Percentiles rank a stretch among this genome's conserved stretches.
Conservation (phyloP, 1,140 invertebrate species). For the Leptopilina clavipes region DNA sequence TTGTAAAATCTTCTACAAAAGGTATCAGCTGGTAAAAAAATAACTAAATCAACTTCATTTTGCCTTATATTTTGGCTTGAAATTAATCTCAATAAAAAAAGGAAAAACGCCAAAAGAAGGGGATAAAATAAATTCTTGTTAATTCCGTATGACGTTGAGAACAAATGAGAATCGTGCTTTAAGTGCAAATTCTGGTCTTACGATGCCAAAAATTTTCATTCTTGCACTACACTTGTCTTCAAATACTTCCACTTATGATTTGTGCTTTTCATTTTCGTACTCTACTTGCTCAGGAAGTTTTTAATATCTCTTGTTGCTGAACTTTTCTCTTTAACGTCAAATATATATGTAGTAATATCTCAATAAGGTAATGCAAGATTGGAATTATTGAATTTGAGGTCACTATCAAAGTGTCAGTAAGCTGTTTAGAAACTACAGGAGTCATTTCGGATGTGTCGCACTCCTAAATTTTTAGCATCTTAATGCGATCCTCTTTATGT, state of each 20-base stretch:
- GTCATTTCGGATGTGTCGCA: no score
- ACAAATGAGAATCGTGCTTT: constrained; percentile 34
- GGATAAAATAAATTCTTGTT: constrained; percentile 24
- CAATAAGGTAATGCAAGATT: no score
- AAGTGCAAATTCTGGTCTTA: not conserved
- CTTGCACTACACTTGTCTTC: not conserved
- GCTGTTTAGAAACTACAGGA: no score
- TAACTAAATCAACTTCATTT: not conserved
- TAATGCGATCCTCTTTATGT: no score
- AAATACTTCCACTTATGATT: not conserved
- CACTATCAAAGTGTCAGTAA: no score
- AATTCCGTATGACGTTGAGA: constrained; percentile 14
- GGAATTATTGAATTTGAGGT: no score
- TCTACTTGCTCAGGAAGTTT: not conserved
- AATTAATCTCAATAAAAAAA: constrained; percentile 43
- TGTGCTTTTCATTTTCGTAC: not conserved
- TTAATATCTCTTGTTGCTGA: not conserved
- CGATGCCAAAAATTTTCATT: constrained; percentile 1
- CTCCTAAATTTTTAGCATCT: no score
- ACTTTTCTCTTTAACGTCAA: not conserved
- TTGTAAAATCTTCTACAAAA: not conserved
- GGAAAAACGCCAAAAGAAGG: not conserved
- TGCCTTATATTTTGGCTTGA: constrained; percentile 31
- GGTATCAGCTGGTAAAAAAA: not conserved
- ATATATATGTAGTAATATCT: no score